These are phyloP conservation scores for Mechanitis messenoides DNA, from an alignment of 2,888 invertebrate genomes.

Conservation along the genomic window DNA sequence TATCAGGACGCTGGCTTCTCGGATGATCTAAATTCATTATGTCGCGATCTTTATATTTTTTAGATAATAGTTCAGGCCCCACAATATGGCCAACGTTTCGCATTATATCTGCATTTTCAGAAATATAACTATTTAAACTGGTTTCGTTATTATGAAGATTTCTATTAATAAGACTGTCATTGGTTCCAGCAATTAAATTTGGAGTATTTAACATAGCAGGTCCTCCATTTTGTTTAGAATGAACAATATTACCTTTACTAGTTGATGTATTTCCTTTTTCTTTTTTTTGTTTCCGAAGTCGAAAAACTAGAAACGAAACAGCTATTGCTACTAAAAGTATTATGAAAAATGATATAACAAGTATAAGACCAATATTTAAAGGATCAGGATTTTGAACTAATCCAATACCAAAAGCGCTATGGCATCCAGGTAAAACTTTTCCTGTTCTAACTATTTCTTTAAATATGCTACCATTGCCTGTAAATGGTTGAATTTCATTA, in stretches of 20 bases:
- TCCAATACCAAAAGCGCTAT: slow-evolving; percentile 84
- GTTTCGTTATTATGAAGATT: slow-evolving; percentile 83
- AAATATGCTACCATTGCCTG: slow-evolving; percentile 90
- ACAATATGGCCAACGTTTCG: slow-evolving; percentile 86
- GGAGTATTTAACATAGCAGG: slow-evolving; percentile 82
- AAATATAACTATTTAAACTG: slow-evolving; percentile 81
- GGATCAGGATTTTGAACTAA: slow-evolving; percentile 89
- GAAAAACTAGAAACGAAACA: slow-evolving; percentile 94
- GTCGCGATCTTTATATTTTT: slow-evolving; percentile 92
- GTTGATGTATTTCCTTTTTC: slow-evolving; percentile 84
- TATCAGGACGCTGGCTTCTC: slow-evolving; percentile 92
- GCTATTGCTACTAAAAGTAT: slow-evolving; percentile 91
- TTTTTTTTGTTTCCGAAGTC: slow-evolving; percentile 89
- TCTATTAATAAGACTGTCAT: slow-evolving; percentile 82
- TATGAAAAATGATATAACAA: slow-evolving; percentile 95
- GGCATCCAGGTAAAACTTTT: slow-evolving; percentile 85
- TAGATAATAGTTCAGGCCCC: slow-evolving; percentile 90
- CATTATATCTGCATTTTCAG: slow-evolving; percentile 84
- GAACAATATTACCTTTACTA: slow-evolving; percentile 81
- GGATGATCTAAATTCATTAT: slow-evolving; percentile 83
- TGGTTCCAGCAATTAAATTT: slow-evolving; percentile 80
- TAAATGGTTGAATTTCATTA: slow-evolving; percentile 92
- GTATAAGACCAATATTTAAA: slow-evolving; percentile 92
- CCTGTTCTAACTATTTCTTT: slow-evolving; percentile 82
- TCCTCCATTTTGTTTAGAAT: slow-evolving; percentile 86